phyloP scores from a whole-genome alignment of 92 coral and sea anemone genomes.

The Umimayanthus chanpuru region DNA sequence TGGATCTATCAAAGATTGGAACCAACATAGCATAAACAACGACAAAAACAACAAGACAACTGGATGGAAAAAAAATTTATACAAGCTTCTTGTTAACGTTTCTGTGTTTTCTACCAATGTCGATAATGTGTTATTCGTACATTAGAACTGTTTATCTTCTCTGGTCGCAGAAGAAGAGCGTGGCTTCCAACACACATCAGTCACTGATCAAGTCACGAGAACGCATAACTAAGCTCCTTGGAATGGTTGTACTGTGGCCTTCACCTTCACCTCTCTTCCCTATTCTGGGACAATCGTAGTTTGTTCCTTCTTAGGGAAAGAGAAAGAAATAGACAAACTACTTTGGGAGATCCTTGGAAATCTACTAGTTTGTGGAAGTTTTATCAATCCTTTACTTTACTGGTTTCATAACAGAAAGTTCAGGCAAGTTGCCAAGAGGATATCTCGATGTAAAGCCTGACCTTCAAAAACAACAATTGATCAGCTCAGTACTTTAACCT shows the following conservation, averaged over 20 bases:
- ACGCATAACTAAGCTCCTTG: neutral
- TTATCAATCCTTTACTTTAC: neutral
- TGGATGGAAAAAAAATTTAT: too few species aligned
- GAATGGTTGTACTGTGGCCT: neutral
- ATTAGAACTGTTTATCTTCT: neutral
- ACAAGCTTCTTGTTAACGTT: neutral
- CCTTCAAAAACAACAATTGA: too few species aligned
- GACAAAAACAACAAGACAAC: neutral
- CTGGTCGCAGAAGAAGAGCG: too few species aligned
- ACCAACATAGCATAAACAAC: neutral
- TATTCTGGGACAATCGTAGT: neutral
- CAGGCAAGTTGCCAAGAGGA: neutral
- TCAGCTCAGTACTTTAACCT: too few species aligned
- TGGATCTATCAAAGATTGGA: neutral
- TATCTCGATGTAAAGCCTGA: neutral
- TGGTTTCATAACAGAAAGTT: conserved; percentile 7
- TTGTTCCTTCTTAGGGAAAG: neutral
- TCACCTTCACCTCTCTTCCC: neutral
- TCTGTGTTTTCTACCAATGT: neutral
- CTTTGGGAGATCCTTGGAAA: neutral
- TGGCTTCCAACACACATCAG: too few species aligned
- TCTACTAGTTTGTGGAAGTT: neutral
- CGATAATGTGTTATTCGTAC: neutral
- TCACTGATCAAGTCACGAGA: neutral
- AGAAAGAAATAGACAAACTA: neutral